phyloP scores from a whole-genome alignment of 1,140 invertebrate genomes.

The Zaprionus tsacasi region DNA sequence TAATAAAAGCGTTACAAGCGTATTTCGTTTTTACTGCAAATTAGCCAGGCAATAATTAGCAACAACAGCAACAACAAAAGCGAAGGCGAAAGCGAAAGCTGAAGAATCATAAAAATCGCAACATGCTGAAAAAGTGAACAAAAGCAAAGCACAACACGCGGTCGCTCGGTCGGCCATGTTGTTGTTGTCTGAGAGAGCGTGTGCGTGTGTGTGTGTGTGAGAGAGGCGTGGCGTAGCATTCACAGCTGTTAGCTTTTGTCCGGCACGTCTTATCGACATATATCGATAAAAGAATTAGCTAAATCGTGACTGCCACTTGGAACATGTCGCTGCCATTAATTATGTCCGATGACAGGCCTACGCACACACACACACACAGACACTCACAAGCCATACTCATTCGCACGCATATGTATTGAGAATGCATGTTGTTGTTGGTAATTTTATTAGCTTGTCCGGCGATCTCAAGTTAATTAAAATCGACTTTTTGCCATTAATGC shows the following conservation, averaged over 20 bases:
- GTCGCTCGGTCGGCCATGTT: not conserved
- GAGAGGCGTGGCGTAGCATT: not conserved
- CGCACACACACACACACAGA: constrained; percentile 24
- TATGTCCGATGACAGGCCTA: constrained; percentile 73
- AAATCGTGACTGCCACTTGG: constrained; percentile 79
- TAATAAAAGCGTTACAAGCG: constrained; percentile 77
- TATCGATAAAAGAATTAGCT: constrained; percentile 83
- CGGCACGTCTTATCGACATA: constrained; percentile 78
- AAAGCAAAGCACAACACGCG: constrained; percentile 1
- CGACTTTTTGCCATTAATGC: constrained; percentile 81
- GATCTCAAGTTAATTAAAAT: constrained; percentile 80
- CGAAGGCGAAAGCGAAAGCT: not conserved
- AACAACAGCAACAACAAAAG: constrained; percentile 36
- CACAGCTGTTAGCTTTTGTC: constrained; percentile 2
- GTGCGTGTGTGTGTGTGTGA: not conserved
- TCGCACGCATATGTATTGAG: constrained; percentile 10
- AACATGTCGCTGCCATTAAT: constrained; percentile 83
- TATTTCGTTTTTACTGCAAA: constrained; percentile 80
- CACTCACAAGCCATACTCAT: constrained; percentile 17
- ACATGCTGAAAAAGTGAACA: constrained; percentile 1
- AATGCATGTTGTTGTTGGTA: constrained; percentile 43
- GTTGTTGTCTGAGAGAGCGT: not conserved
- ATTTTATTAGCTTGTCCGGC: constrained; percentile 75
- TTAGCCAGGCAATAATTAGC: constrained; percentile 73
- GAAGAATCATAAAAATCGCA: constrained; percentile 62